Evolutionary conservation across 30 jellyfish, hydroid and myxozoan species (phyloP).

Genomic region (Aurelia aurita): DNA sequence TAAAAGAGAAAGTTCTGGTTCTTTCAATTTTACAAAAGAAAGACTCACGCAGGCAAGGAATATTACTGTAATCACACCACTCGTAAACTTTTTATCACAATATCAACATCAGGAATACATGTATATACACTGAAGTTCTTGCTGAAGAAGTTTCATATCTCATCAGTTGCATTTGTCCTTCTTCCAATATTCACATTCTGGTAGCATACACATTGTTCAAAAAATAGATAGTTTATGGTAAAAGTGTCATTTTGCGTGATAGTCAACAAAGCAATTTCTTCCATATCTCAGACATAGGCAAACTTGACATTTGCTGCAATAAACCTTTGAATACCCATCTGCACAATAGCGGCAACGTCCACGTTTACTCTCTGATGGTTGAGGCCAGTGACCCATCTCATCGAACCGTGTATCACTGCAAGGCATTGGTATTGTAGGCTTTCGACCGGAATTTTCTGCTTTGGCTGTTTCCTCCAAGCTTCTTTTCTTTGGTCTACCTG

Average conservation of each 20-base stretch:
- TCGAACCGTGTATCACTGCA: slow-evolving; percentile 27
- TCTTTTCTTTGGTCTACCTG: slow-evolving; percentile 44
- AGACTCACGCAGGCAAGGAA: no score
- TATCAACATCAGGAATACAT: no score
- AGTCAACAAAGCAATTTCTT: slow-evolving; percentile 57
- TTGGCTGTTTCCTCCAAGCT: not conserved
- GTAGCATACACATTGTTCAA: not conserved
- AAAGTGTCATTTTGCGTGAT: slow-evolving; percentile 33
- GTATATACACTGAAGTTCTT: no score
- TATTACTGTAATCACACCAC: no score
- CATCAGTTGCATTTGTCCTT: no score
- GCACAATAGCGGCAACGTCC: slow-evolving; percentile 50
- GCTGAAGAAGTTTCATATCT: no score
- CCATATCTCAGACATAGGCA: slow-evolving; percentile 47
- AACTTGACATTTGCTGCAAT: slow-evolving; percentile 54
- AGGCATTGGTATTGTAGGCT: slow-evolving; percentile 51
- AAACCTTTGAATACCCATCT: slow-evolving; percentile 45
- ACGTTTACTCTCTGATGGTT: slow-evolving; percentile 8
- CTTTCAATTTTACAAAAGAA: no score
- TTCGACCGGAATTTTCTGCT: slow-evolving; percentile 33
- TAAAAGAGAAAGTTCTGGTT: no score
- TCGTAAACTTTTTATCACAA: no score
- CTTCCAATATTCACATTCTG: no score
- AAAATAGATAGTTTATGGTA: not conserved
- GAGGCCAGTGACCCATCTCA: slow-evolving; percentile 64